phyloP scores from a whole-genome alignment of 2,113 vertebrate genomes.

The Vanacampus margaritifer region DNA sequence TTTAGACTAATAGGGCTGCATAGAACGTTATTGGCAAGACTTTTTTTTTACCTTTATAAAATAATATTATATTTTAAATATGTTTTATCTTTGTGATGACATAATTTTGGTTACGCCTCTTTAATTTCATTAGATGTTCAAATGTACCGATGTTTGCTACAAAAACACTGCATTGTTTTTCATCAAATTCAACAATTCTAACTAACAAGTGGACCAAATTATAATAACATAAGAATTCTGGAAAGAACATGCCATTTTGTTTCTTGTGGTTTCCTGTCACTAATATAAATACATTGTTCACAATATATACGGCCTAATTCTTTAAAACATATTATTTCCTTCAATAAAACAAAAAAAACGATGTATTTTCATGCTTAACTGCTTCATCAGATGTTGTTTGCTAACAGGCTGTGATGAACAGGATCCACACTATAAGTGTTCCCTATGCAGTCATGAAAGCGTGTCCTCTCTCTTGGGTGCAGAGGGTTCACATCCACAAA shows the following conservation, averaged over 20 bases:
- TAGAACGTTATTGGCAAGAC: too few relatives aligned
- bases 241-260: background rate
- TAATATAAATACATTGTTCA: background rate
- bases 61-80: background rate
- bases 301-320: background rate
- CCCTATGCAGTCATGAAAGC: slow-evolving; percentile 98
- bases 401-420: slow-evolving; percentile 93
- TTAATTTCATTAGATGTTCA: background rate
- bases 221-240: too few relatives aligned
- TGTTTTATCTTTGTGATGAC: background rate
- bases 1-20: too few relatives aligned
- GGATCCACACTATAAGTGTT: slow-evolving; percentile 91
- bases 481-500: slow-evolving; percentile 93
- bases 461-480: slow-evolving; percentile 95
- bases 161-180: background rate
- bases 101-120: background rate
- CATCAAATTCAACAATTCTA: background rate
- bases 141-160: background rate
- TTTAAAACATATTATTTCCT: too few relatives aligned
- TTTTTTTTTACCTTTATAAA: too few relatives aligned
- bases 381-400: slow-evolving; percentile 14
- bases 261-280: background rate
- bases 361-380: background rate
- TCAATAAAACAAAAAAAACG: too few relatives aligned
- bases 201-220: too few relatives aligned